A percentile compares a stretch with the other conserved stretches of the same genome.
phyloP scores from a whole-genome alignment of 2,113 vertebrate species.

The Tyto alba region DNA sequence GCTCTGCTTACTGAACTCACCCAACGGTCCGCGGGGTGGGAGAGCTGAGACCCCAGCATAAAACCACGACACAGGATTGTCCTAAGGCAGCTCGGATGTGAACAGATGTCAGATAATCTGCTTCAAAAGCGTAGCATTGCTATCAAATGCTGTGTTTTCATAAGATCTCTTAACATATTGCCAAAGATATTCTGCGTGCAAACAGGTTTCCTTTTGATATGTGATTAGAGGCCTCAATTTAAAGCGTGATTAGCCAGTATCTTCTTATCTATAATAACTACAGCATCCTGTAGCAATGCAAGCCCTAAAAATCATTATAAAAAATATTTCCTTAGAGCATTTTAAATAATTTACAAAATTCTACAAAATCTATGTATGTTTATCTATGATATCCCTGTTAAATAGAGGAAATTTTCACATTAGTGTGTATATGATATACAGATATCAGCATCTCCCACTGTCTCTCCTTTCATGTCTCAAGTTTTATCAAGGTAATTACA shows the following conservation, averaged over 20 bases:
- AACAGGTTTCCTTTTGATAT: neutral
- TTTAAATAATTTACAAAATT: slow-evolving; percentile 74
- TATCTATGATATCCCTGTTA: slow-evolving; percentile 24
- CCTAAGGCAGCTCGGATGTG: neutral
- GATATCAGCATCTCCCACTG: neutral
- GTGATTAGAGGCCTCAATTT: slow-evolving; percentile 18
- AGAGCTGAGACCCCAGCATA: neutral
- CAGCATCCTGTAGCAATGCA: neutral
- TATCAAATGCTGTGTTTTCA: neutral
- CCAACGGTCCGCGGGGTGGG: neutral
- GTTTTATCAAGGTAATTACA: neutral
- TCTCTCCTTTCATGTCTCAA: neutral
- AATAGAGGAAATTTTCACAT: slow-evolving; percentile 37
- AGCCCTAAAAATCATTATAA: slow-evolving; percentile 45
- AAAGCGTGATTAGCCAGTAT: neutral
- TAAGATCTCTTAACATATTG: neutral
- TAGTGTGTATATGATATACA: neutral
- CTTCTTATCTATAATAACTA: slow-evolving; percentile 7
- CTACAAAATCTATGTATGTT: slow-evolving; percentile 51
- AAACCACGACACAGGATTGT: neutral
- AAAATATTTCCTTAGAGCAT: slow-evolving; percentile 66
- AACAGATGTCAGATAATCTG: neutral
- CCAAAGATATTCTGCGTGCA: neutral
- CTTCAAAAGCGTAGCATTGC: neutral
- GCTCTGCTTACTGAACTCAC: neutral